A percentile compares a stretch with the other conserved stretches of the same genome.
phyloP scores from a whole-genome alignment of 2,888 invertebrate species.

The Ectropis crepuscularia region DNA sequence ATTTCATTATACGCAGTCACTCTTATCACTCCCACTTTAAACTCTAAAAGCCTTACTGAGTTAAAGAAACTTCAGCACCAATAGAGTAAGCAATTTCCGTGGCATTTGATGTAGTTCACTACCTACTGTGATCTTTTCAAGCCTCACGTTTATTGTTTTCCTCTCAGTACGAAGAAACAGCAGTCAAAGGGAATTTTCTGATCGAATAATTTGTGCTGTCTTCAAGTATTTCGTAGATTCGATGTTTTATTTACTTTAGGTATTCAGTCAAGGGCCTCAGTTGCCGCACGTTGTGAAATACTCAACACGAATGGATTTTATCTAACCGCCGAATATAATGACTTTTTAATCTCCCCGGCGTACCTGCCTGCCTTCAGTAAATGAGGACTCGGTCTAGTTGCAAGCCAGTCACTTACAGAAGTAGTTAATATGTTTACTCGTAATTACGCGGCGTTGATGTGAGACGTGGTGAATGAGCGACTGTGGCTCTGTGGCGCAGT shows the following conservation, averaged over 20 bases:
- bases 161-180: too few relatives aligned
- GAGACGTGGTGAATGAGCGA: slow-evolving; percentile 22
- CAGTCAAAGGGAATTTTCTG: too few relatives aligned
- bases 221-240: not conserved
- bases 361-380: slow-evolving; percentile 27
- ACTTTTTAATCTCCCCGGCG: slow-evolving; percentile 15
- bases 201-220: not conserved
- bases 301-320: slow-evolving; percentile 31
- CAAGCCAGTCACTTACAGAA: slow-evolving; percentile 23
- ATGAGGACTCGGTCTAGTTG: slow-evolving; percentile 35
- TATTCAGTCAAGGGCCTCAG: slow-evolving; percentile 1
- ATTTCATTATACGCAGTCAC: too few relatives aligned
- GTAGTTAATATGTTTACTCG: slow-evolving; percentile 30
- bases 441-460: slow-evolving; percentile 27
- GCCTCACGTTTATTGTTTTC: too few relatives aligned
- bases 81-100: too few relatives aligned
- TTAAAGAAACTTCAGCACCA: too few relatives aligned
- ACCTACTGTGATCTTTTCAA: too few relatives aligned
- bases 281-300: slow-evolving; percentile 34
- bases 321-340: slow-evolving; percentile 34
- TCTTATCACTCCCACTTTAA: too few relatives aligned
- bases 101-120: too few relatives aligned
- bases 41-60: too few relatives aligned
- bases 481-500: slow-evolving; percentile 7
- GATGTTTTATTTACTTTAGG: not conserved